Percentiles rank a stretch among this genome's conserved stretches.
Evolutionary conservation across 2,113 vertebrate genomes (phyloP).

Genomic region (Xiphorhynchus elegans): DNA sequence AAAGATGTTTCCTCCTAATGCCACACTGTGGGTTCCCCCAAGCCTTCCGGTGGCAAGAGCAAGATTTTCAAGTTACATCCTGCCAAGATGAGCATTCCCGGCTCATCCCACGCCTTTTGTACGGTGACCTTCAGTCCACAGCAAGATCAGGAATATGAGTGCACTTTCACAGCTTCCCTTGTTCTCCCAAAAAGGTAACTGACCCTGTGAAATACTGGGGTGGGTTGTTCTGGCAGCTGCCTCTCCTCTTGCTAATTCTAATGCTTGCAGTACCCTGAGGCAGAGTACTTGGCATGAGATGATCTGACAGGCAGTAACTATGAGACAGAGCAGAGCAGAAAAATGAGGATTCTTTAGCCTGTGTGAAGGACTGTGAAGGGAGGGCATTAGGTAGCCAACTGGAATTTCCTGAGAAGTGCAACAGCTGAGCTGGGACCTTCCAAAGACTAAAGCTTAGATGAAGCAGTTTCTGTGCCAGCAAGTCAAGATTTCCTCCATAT

Average conservation of each 20-base stretch:
- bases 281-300: neutral
- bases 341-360: neutral
- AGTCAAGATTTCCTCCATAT: neutral
- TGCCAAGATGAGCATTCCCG: constrained; percentile 72
- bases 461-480: neutral
- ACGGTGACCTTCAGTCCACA: constrained; percentile 82
- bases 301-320: neutral
- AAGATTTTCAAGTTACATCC: constrained; percentile 83
- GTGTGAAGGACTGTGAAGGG: accelerated
- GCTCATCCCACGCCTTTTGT: constrained; percentile 78
- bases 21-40: neutral
- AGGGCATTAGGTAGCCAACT: neutral
- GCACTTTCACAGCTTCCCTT: constrained; percentile 81
- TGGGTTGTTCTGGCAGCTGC: neutral
- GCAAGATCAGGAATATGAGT: constrained; percentile 79
- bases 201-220: neutral
- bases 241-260: neutral
- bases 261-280: neutral
- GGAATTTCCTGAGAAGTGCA: neutral
- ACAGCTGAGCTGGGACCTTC: neutral
- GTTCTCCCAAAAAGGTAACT: constrained; percentile 78
- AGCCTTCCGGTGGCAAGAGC: constrained; percentile 44
- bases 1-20: neutral
- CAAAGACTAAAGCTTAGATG: neutral
- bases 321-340: neutral